These are phyloP conservation scores for Poecilia latipinna DNA, from an alignment of 2,113 vertebrate species.

Conservation along the genomic window DNA sequence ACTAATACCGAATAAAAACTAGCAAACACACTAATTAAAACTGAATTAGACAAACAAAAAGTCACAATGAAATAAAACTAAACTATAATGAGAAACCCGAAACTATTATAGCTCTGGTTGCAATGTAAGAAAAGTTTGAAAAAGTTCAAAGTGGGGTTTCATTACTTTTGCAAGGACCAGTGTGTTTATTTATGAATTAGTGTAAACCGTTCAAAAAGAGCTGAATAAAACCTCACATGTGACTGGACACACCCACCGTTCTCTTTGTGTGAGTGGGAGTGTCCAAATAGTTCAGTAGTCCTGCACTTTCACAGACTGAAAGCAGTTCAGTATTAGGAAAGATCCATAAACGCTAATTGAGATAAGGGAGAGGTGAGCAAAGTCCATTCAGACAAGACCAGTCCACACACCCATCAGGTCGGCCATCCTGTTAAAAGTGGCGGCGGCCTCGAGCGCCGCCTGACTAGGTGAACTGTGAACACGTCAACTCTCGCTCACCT, in stretches of 20 bases:
- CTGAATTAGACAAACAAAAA: too few species aligned
- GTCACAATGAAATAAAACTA: too few species aligned
- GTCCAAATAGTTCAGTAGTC: neutral
- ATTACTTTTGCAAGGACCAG: neutral
- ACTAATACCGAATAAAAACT: too few species aligned
- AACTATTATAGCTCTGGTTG: neutral
- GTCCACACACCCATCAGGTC: neutral
- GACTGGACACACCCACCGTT: neutral
- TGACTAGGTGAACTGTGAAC: neutral
- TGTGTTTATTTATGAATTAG: neutral
- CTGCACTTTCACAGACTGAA: neutral
- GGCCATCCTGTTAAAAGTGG: neutral
- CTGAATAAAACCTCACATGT: too few species aligned
- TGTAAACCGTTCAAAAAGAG: too few species aligned
- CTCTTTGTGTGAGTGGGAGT: neutral
- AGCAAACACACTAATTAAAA: too few species aligned
- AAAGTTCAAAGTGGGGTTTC: neutral
- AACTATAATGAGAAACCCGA: too few species aligned
- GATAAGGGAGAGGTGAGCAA: slow-evolving; percentile 13
- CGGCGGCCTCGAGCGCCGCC: neutral
- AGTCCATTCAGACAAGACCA: slow-evolving; percentile 9
- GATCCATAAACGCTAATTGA: neutral
- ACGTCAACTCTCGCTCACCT: too few species aligned
- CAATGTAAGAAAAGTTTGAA: neutral
- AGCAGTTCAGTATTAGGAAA: neutral